These are phyloP conservation scores for Heteromurus nitidus DNA, from an alignment of 2,888 invertebrate species.

Conservation along the genomic window DNA sequence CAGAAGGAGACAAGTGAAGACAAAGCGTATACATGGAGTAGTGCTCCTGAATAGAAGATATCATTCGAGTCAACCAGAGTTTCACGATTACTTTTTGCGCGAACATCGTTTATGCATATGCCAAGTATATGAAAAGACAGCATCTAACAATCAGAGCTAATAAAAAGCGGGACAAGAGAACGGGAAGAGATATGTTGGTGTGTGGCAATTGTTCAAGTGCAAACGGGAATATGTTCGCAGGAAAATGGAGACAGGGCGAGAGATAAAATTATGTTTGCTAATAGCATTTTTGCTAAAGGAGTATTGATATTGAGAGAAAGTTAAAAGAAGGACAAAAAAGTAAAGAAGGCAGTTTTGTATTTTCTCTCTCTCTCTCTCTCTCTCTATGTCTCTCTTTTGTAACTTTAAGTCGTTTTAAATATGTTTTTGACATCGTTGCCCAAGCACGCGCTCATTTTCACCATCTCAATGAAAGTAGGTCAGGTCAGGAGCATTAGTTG, in stretches of 20 bases:
- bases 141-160: no score
- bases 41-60: neutral
- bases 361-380: constrained; percentile 8
- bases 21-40: neutral
- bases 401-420: no score
- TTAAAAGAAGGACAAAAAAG: no score
- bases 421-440: neutral
- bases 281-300: no score
- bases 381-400: no score
- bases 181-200: neutral
- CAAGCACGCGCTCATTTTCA: neutral
- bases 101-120: no score
- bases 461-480: constrained; percentile 24
- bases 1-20: neutral
- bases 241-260: neutral
- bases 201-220: neutral
- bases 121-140: no score
- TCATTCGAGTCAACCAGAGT: neutral
- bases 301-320: no score
- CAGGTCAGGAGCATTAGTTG: constrained; percentile 31
- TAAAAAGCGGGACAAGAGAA: neutral
- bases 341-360: no score
- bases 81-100: neutral
- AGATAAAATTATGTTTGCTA: no score
- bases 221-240: no score